Evolutionary conservation across 1,140 invertebrate genomes (phyloP), one percentile per base, ranked within the genome.

Genomic region (Drosophila repleta): DNA sequence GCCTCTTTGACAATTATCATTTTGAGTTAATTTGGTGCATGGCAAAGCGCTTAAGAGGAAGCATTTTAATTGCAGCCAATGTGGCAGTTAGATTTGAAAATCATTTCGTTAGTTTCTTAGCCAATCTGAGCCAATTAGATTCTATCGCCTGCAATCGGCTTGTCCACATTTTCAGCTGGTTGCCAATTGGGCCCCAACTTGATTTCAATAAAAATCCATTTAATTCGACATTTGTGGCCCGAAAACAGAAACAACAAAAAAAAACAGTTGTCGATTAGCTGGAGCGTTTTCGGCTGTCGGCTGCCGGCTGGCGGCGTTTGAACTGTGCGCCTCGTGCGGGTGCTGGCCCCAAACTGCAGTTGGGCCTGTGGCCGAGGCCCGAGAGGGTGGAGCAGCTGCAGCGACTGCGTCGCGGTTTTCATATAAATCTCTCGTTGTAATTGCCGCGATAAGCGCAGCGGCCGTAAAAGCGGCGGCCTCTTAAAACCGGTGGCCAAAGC

Each of bases 121-220:
- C 21, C 69, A 71, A 78, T 73, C 83, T 76, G 51, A 61, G 66
- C 75, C 79, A 88, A 87, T 87, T 87, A 87, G 79, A 87, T 83
- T 74, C 75, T 79, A 76, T 87, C 76, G 71, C 62, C 70, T 68
- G 62, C 72, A 78, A 81, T 81, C 74, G 81, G 67, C 52, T 46
- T 53, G 41, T 63, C 32, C 49, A 29, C 55, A 63, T 55, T 61
- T 43, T 39, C 52, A 24, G 32, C 17, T 20, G 13, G 43, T 18
- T 56, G 67, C 60, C 68, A 70, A 74, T 74, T 67, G 68, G 39
- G 43, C 41, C 56, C 62, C 55, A 64, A 70, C 79, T 88, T 79
- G 75, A 87, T 87, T 87, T 87, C 82, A 87, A 87, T 87, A 87
- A 88, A 88, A 88, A 82, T 83, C 79, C 83, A 87, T 87, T 87